Evolutionary conservation across 2,113 vertebrate species (phyloP).

Genomic region (Chrysemys picta): DNA sequence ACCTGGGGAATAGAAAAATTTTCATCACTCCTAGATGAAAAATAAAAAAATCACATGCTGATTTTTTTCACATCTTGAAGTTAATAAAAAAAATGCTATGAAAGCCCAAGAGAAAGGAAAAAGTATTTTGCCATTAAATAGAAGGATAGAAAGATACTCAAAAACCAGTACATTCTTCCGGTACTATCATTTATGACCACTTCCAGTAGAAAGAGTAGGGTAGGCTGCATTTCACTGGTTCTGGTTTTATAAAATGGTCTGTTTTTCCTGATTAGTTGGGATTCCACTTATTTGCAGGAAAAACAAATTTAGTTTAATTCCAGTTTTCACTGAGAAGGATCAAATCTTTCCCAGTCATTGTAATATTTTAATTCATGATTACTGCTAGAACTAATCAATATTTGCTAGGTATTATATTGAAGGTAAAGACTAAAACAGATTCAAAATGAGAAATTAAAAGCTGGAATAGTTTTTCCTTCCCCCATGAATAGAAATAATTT

Average conservation of each 20-base stretch:
- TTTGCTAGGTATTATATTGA: constrained; percentile 3
- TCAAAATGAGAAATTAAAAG: constrained; percentile 1
- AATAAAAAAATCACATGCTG: not conserved
- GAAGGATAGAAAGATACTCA: not conserved
- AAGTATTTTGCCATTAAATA: fast-evolving
- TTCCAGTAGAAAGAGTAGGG: not conserved
- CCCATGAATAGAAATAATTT: not conserved
- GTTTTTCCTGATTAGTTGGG: not conserved
- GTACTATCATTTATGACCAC: not conserved
- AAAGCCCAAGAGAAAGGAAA: not conserved
- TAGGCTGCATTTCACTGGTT: not conserved
- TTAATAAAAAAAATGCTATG: not conserved
- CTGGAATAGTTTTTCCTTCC: not conserved
- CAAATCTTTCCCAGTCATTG: not conserved
- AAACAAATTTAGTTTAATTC: constrained; percentile 30
- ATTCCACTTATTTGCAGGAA: constrained; percentile 12
- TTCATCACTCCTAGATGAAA: not conserved
- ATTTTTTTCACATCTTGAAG: not conserved
- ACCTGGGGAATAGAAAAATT: constrained; percentile 78
- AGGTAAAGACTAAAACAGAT: not conserved
- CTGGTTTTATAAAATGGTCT: not conserved
- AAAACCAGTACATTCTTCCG: fast-evolving
- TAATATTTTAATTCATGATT: constrained; percentile 24
- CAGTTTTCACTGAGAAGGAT: constrained; percentile 3
- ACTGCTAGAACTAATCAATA: not conserved